Evolutionary conservation across 2,888 invertebrate species (phyloP), one percentile per base, ranked within the genome.

Genomic region (Orthosia gothica): DNA sequence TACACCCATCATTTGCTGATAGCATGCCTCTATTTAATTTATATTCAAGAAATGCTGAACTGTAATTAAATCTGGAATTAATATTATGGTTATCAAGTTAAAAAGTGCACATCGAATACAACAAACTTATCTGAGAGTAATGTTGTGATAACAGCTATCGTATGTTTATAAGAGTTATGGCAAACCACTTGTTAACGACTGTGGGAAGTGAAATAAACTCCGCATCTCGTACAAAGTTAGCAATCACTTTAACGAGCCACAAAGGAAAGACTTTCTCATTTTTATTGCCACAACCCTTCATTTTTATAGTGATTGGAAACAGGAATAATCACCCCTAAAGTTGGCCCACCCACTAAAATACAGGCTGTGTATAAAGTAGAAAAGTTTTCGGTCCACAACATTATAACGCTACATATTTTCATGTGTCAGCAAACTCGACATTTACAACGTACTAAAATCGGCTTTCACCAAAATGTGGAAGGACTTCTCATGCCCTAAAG

Each of bases 271-370:
- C 16, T 69, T 23, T 26, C 50, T 23, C 32, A 15, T 26, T 70
- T 15, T 59, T 49, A 40, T 59, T 49, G 59, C 18, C 20, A 47
- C 32, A 63, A 52, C 40, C n/a, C 63, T 58, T 72, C 3, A 50
- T 72, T 79, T 63, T 76, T 76, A 72, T 62, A 52, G 79, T 62
- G 61, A 76, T 76, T 62, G 79, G 57, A 57, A 79, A 78, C 45
- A 32, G 12, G 62, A 62, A 47, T 63, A 63, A 50, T 72, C 18
- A 52, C 15, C 18, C 9, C 1, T 20, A 69, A 66, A 77, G 26
- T 45, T 78, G 3, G 20, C 9, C 1, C 50, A 11, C 16, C 5
- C 32, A 23, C 18, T 71, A 32, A 71, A 79, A 52, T 26, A 49
- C 15, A 45, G 5, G 11, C 5, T 69, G 32, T 13, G 23, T 62